Evolutionary conservation across 1,140 invertebrate species (phyloP).

Genomic region (Diorhabda sublineata): DNA sequence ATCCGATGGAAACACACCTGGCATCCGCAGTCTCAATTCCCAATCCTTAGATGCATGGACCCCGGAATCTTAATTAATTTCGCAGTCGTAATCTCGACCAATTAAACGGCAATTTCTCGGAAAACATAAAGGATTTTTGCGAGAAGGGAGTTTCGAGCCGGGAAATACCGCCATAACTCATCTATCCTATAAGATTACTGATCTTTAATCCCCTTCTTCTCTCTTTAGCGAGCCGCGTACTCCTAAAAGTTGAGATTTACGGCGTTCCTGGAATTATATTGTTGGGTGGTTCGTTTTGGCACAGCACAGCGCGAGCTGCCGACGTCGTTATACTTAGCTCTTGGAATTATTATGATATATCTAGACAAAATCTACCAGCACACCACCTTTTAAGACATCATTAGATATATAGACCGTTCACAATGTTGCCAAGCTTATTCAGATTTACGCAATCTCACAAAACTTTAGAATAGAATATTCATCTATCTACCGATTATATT

Average conservation of each 20-base stretch:
- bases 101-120: slow-evolving; percentile 48
- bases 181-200: slow-evolving; percentile 66
- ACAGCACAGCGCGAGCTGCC: slow-evolving; percentile 45
- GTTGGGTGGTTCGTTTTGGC: slow-evolving; percentile 42
- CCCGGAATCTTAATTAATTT: slow-evolving; percentile 48
- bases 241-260: slow-evolving; percentile 70
- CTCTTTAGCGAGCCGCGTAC: slow-evolving; percentile 49
- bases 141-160: slow-evolving; percentile 44
- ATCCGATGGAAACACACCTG: slow-evolving; percentile 27
- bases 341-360: slow-evolving; percentile 54
- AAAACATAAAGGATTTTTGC: slow-evolving; percentile 48
- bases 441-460: too few species aligned
- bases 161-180: slow-evolving; percentile 58
- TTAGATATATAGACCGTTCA: slow-evolving; percentile 27
- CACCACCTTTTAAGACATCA: slow-evolving; percentile 32
- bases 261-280: slow-evolving; percentile 59
- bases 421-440: not conserved
- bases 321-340: slow-evolving; percentile 48
- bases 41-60: slow-evolving; percentile 44
- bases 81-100: slow-evolving; percentile 43
- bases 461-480: too few species aligned
- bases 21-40: slow-evolving; percentile 21
- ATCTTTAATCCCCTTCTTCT: slow-evolving; percentile 65
- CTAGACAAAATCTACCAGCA: slow-evolving; percentile 40
- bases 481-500: too few species aligned